Percentiles rank a stretch among this genome's conserved stretches.
Evolutionary conservation across 2,888 invertebrate genomes (phyloP).

Genomic region (Caenorhabditis angaria): DNA sequence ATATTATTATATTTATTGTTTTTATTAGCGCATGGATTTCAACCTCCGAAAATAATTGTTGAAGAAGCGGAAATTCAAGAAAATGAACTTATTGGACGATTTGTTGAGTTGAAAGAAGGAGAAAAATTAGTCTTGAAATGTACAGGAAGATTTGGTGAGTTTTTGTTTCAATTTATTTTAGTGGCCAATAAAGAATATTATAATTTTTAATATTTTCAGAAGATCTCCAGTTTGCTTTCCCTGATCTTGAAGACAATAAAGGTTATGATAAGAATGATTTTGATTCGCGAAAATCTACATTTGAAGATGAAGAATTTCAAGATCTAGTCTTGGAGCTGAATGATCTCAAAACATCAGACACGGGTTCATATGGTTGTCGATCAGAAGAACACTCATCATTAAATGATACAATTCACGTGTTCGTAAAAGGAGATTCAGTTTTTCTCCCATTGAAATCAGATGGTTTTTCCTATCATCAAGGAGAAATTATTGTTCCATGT

Average conservation of each 20-base stretch:
- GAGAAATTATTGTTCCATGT: slow-evolving; percentile 39
- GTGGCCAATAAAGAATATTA: no score
- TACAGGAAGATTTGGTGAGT: slow-evolving; percentile 24
- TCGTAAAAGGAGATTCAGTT: slow-evolving; percentile 23
- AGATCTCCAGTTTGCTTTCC: slow-evolving; percentile 19
- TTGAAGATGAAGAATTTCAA: slow-evolving; percentile 2
- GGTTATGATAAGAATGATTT: slow-evolving; percentile 17
- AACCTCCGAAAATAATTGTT: slow-evolving; percentile 20
- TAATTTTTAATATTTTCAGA: slow-evolving; percentile 15
- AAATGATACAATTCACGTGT: slow-evolving; percentile 41
- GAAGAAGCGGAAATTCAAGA: slow-evolving; percentile 23
- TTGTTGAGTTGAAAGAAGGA: slow-evolving; percentile 34
- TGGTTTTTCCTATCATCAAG: slow-evolving; percentile 20
- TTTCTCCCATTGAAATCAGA: slow-evolving; percentile 27
- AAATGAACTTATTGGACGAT: slow-evolving; percentile 27
- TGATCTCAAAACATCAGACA: slow-evolving; percentile 33
- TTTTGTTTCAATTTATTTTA: no score
- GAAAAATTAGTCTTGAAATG: slow-evolving; percentile 31
- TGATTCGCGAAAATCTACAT: slow-evolving; percentile 11
- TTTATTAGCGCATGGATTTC: neutral
- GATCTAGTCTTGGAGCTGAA: slow-evolving; percentile 13
- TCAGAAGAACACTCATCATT: slow-evolving; percentile 30
- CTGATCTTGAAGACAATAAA: slow-evolving; percentile 17
- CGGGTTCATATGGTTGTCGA: slow-evolving; percentile 43
- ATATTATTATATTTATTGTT: neutral